These are phyloP conservation scores for Crocuta crocuta DNA, from an alignment of 2,113 vertebrate species.

Conservation along the genomic window DNA sequence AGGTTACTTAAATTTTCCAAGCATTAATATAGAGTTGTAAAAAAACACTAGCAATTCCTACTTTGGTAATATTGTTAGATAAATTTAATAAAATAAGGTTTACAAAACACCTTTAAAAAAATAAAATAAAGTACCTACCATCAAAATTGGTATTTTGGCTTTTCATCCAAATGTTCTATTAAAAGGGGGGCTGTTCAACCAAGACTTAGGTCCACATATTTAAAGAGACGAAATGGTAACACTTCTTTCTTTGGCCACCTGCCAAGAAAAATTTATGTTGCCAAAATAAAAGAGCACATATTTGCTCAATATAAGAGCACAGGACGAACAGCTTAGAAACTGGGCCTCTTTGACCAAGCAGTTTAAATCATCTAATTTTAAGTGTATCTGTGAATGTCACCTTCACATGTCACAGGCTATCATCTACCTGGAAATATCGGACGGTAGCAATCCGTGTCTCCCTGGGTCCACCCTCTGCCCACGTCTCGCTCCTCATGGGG, in stretches of 20 bases:
- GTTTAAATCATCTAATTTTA: conserved; percentile 16
- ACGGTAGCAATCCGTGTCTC: neutral
- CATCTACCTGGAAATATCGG: neutral
- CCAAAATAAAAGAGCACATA: conserved; percentile 33
- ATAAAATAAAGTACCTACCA: conserved; percentile 12
- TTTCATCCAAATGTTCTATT: conserved; percentile 18
- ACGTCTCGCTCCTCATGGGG: neutral
- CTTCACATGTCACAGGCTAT: neutral
- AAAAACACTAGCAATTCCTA: neutral
- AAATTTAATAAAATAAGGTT: neutral
- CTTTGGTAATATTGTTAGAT: conserved; percentile 5
- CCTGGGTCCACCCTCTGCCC: neutral
- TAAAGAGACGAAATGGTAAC: conserved; percentile 44
- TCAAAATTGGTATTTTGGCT: neutral
- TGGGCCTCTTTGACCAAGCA: neutral
- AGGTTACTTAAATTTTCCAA: neutral
- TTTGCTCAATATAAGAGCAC: conserved; percentile 36
- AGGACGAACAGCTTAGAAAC: neutral
- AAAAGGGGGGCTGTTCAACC: neutral
- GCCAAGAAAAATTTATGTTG: conserved; percentile 41
- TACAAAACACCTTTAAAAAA: neutral
- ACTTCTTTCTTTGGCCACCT: neutral
- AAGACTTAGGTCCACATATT: neutral
- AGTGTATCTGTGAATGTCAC: neutral
- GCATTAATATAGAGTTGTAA: conserved; percentile 29